Base-by-base conservation (phyloP, 53 echinoderm and acorn worm species). In the Astropecten irregularis region DNA sequence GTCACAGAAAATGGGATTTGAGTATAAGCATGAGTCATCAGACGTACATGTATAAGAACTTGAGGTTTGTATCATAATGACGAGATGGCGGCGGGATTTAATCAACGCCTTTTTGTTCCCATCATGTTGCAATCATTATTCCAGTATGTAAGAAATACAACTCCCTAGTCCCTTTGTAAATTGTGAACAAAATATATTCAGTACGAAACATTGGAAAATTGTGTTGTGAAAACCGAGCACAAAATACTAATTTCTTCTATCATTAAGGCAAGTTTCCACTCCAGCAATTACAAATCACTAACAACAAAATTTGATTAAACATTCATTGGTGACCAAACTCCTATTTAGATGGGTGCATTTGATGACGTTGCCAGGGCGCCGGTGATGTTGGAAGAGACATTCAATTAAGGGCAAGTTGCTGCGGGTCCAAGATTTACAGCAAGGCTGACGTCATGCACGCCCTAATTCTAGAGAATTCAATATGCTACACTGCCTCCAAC, bases 361-460 rank as follows among this genome's bases (percentile, higher is more conserved):
- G 57, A 74, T 74, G 74, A 74, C 74, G 74, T 74, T 42, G 42
- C 42, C 57, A 14, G 74, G 38, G 57, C 74, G 56, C 74, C 74
- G 39, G 74, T 37, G 74, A 74, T 57, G 74, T 74, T 56, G 57
- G 32, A 39, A 53, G 74, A 74, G 55, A 74, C 74, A 74, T 55
- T 74, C 74, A 74, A 74, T 74, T 74, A 74, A 57, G 74, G 57
- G 35, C 55, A 54, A 39, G 74, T 74, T 53, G 74, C 74, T 74
- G 14, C 38, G 55, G 74, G 74, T 55, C 55, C 56, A 36, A 74
- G 74, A 74, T 74, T 74, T 74, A 74, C 74, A 38, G 71, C 71
- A 23, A 74, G 74, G 57, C 27, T 74, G 74, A 74, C 74, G 74
- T 74, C 74, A 74, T 36, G 74, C 74, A 74, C 36, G 74, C 74